A percentile compares a stretch with the other conserved stretches of the same genome.
Evolutionary conservation across 1,140 invertebrate species (phyloP).

Genomic region (Tetragonula clypearis): DNA sequence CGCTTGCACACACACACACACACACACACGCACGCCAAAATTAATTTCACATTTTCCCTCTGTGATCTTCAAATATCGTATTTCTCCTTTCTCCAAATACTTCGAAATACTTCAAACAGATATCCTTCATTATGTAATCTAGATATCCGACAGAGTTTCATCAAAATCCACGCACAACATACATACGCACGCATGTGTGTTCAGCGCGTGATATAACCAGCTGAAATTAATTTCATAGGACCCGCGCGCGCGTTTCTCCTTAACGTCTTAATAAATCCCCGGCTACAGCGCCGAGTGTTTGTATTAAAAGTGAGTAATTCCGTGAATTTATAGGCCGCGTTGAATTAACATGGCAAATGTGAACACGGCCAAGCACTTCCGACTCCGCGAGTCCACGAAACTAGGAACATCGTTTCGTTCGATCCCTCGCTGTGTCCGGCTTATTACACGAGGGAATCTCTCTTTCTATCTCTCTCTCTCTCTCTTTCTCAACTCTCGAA

Average conservation of each 20-base stretch:
- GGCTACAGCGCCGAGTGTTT: not conserved
- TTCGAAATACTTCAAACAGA: not conserved
- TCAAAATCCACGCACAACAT: not conserved
- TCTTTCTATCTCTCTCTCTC: too few species aligned
- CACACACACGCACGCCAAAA: too few species aligned
- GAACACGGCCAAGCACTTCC: not conserved
- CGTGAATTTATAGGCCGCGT: conserved; percentile 22
- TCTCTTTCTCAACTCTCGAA: too few species aligned
- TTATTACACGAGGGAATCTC: conserved; percentile 28
- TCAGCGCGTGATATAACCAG: not conserved
- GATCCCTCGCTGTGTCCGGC: not conserved
- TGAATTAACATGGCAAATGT: conserved; percentile 42
- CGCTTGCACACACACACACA: too few species aligned
- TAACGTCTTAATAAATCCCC: conserved; percentile 7
- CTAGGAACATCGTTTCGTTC: not conserved
- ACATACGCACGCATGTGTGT: not conserved
- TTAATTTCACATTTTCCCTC: not conserved
- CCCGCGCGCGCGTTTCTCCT: not conserved
- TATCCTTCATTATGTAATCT: not conserved
- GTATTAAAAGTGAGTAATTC: conserved; percentile 11
- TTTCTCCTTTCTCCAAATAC: too few species aligned
- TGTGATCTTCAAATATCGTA: too few species aligned
- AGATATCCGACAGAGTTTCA: not conserved
- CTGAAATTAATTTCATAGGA: not conserved
- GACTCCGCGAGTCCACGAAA: not conserved